Base-by-base conservation (phyloP, 2,888 invertebrate species). In the Pseudanteris insignis region DNA sequence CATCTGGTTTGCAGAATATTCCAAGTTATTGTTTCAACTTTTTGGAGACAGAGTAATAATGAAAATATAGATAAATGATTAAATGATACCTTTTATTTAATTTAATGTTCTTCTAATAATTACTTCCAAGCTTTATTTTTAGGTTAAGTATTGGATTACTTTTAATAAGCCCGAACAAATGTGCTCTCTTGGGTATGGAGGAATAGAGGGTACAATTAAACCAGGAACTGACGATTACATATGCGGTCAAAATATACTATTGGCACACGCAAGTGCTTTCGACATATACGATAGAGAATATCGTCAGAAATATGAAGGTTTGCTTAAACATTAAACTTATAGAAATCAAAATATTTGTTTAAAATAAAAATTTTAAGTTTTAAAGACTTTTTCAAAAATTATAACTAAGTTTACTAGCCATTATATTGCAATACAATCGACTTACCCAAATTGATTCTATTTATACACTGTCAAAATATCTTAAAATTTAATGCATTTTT, bases 101-200 rank as follows among this genome's bases (percentile, higher is more conserved):
- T n/a, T n/a, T n/a, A n/a, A n/a, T n/a, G n/a, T n/a, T n/a, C n/a
- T n/a, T n/a, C 18, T 18, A 4, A 18, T 6, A 6, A 18, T 18
- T 18, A 18, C n/a, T 26, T n/a, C 2, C 8, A 37, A 24, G 12
- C 33, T 44, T 10, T 26, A 9, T 9, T 38, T 46, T 29, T 28
- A 71, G 69, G 69, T 74, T 1, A 74, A 75, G 65, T 82, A 84
- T 57, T 91, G 91, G 91, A 85, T 89, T 7, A 91, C 91, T 0
- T 85, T 91, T 65, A 91, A 91, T 73, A 91, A 91, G 72, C 90
- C 91, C 1, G 84, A 83, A 81, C 81, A 84, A 67, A 82, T 84
- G 30, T 84, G 85, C 67, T 74, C 82, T 55, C 79, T 82, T 67
- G 85, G 85, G 4, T 86, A 85, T 64, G 86, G 84, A 0, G 44